Evolutionary conservation across 1,140 invertebrate species (phyloP), one percentile per base, ranked within the genome.

Genomic region (Caenorhabditis inopinata): DNA sequence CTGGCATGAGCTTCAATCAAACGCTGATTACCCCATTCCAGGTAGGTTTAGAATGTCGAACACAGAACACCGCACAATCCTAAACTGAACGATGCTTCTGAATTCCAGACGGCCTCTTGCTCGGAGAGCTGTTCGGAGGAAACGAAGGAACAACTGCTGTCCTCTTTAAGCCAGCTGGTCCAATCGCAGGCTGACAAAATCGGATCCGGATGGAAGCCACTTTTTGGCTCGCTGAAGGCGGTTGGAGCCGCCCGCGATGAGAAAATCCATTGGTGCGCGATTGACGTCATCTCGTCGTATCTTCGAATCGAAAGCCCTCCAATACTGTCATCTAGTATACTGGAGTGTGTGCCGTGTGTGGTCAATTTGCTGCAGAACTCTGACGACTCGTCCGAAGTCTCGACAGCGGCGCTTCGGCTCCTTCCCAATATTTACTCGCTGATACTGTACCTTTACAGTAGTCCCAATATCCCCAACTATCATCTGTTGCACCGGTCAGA

Each of bases 121-220:
- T 62, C 42, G 6, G 80, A 81, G 21, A 38, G 27, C 23, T 81
- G 80, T 27, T 68, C 74, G 2, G 38, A 78, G 16, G 80, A 81
- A 45, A 81, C 80, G 7, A 58, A 53, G 32, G 75, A 76, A 68
- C 80, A 81, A 27, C 46, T 81, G 7, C 18, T 81, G 1, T 62
- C 38, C 11, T 23, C 80, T 23, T 23, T 81, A 18, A 53, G 77
- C 16, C 77, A 81, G 11, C 75, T 53, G 7, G 80, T 81, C 2
- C 23, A 73, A 42, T 45, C 48, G 11, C 81, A 76, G 35, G 81
- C 74, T n/a, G 80, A 81, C 25, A 62, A 46, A 38, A 45, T 81
- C 3, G 80, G 80, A 11, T 75, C 62, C 16, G 80, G 80, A 21
- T 81, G 76, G 74, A 81, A 81, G 53, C 80, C 80, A 11, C 73